phyloP scores from a whole-genome alignment of 2,113 vertebrate species.

The Nothoprocta perdicaria region DNA sequence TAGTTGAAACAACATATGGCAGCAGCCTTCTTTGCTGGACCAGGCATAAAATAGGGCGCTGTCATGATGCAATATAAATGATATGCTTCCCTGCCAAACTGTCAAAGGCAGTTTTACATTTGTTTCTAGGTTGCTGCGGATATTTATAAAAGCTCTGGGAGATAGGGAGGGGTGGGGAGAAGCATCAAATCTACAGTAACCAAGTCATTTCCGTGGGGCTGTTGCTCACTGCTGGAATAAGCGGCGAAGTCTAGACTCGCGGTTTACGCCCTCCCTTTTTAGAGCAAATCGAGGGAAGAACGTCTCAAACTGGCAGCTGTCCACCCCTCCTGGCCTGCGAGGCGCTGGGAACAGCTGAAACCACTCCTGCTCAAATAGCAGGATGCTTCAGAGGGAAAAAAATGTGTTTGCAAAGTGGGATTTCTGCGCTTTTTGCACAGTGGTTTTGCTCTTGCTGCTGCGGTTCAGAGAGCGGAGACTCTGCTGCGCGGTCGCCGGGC shows the following conservation, averaged over 20 bases:
- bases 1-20: constrained; percentile 74
- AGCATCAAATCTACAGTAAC: constrained; percentile 67
- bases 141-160: constrained; percentile 77
- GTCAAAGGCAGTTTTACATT: constrained; percentile 71
- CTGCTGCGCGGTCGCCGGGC: accelerated
- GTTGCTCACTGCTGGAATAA: constrained; percentile 67
- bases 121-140: constrained; percentile 74
- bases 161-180: constrained; percentile 63
- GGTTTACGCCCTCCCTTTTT: constrained; percentile 63
- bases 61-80: constrained; percentile 74
- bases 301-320: constrained; percentile 61
- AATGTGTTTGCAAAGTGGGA: background rate
- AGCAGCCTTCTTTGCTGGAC: constrained; percentile 71
- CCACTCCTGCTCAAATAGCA: constrained; percentile 24
- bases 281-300: constrained; percentile 69
- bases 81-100: constrained; percentile 72
- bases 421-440: background rate
- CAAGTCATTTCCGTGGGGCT: constrained; percentile 69
- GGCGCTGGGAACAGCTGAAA: constrained; percentile 41
- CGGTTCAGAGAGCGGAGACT: background rate
- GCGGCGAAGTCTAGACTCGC: constrained; percentile 57
- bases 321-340: constrained; percentile 32
- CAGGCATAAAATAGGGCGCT: constrained; percentile 70
- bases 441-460: background rate
- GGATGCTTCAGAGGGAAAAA: constrained; percentile 48